Conservation (phyloP, 2,113 vertebrate genomes). For the Hassar affinis region DNA sequence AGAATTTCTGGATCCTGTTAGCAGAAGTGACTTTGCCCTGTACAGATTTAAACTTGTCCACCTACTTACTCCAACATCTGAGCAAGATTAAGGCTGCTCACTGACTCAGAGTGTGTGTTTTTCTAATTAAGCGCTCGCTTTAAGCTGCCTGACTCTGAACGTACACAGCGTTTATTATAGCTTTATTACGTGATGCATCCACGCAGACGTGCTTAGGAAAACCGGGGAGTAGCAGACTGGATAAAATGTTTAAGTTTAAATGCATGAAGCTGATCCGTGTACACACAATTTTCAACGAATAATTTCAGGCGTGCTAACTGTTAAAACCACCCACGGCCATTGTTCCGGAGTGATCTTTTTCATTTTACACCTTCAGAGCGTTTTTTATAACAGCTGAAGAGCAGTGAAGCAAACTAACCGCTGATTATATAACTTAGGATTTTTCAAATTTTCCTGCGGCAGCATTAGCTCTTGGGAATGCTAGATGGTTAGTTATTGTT, state of each 20-base stretch:
- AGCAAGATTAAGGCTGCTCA: conserved; percentile 14
- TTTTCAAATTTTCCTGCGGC: neutral
- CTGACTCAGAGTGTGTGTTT: conserved; percentile 28
- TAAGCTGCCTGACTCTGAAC: conserved; percentile 2
- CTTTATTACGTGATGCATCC: conserved; percentile 45
- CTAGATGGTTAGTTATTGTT: too few relatives aligned
- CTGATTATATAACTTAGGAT: neutral
- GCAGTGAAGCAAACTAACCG: neutral
- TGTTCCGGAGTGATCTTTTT: neutral
- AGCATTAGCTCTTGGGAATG: neutral
- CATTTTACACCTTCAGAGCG: neutral
- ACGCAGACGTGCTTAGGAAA: neutral
- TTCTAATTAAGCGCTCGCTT: conserved; percentile 24
- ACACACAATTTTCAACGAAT: neutral
- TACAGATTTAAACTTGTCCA: conserved; percentile 27
- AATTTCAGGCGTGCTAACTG: neutral
- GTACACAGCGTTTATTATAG: conserved; percentile 15
- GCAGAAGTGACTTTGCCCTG: conserved; percentile 22
- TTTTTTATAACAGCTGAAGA: neutral
- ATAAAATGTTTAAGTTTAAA: neutral
- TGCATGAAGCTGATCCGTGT: neutral
- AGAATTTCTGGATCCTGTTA: conserved; percentile 29
- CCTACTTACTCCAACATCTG: conserved; percentile 35
- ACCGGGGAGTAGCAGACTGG: neutral
- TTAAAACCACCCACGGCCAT: neutral